Conservation (phyloP, 2,113 vertebrate species). For the Suncus etruscus region DNA sequence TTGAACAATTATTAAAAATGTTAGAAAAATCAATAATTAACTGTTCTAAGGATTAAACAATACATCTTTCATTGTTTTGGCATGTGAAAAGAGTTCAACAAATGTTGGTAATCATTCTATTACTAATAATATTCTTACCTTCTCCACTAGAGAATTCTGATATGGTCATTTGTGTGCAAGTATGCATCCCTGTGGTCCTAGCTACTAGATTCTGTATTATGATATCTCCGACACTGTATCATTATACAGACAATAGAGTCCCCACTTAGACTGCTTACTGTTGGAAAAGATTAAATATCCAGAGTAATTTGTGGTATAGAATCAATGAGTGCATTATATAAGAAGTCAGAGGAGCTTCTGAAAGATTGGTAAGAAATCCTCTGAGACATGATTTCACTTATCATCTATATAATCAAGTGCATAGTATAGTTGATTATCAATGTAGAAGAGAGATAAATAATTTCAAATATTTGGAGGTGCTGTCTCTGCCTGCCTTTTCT, state of each 20-base stretch:
- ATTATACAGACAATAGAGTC: neutral
- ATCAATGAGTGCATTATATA: no score
- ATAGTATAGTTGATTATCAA: neutral
- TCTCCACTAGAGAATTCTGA: neutral
- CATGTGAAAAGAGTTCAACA: neutral
- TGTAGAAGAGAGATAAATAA: no score
- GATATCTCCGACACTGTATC: neutral
- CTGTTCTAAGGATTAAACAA: neutral
- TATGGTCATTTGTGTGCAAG: no score
- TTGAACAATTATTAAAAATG: neutral
- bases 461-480: no score
- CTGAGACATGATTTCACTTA: neutral
- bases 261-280: neutral
- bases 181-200: no score
- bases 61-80: neutral
- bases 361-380: neutral
- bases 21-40: neutral
- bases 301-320: no score
- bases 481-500: neutral
- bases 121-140: neutral
- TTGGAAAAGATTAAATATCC: neutral
- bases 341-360: neutral
- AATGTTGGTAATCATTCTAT: neutral
- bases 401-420: neutral
- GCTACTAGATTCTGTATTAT: neutral